Conservation (phyloP, 1,140 invertebrate species). For the Bombus pyrosoma region DNA sequence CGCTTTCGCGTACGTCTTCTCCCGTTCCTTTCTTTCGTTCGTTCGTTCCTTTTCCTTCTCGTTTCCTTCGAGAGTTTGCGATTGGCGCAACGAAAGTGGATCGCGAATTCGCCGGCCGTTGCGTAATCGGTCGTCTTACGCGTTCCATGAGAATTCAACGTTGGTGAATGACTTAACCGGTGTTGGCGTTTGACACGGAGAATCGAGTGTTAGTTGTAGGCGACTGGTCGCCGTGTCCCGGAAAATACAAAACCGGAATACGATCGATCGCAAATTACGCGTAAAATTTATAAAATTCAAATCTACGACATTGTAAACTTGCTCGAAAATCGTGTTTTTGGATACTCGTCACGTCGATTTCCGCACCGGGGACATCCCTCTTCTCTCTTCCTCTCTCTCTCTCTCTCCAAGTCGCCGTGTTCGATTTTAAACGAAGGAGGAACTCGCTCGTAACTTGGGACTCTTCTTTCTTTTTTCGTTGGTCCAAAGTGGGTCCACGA, state of each 20-base stretch:
- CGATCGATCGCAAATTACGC: no score
- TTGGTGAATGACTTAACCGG: neutral
- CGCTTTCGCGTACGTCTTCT: slow-evolving; percentile 17
- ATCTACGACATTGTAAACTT: no score
- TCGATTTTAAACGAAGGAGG: neutral
- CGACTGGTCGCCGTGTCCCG: no score
- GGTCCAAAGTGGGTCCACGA: slow-evolving; percentile 44
- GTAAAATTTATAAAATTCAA: rapidly evolving
- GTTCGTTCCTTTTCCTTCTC: neutral
- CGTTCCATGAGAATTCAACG: neutral
- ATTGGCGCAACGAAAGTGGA: neutral
- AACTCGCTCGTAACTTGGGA: neutral
- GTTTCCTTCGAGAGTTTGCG: neutral
- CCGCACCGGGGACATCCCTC: no score
- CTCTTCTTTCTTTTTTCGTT: slow-evolving; percentile 13
- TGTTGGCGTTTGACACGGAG: neutral
- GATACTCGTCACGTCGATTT: no score
- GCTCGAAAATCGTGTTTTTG: no score
- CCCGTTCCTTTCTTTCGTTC: slow-evolving; percentile 2
- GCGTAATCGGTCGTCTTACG: neutral
- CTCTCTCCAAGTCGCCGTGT: neutral
- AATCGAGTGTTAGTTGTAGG: no score
- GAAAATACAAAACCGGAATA: no score
- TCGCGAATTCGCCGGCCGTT: slow-evolving; percentile 9
- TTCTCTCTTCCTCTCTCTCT: no score